Evolutionary conservation across 2,797 vertebrate genomes (phyloP).

Genomic region (Leptoclinus maculatus): DNA sequence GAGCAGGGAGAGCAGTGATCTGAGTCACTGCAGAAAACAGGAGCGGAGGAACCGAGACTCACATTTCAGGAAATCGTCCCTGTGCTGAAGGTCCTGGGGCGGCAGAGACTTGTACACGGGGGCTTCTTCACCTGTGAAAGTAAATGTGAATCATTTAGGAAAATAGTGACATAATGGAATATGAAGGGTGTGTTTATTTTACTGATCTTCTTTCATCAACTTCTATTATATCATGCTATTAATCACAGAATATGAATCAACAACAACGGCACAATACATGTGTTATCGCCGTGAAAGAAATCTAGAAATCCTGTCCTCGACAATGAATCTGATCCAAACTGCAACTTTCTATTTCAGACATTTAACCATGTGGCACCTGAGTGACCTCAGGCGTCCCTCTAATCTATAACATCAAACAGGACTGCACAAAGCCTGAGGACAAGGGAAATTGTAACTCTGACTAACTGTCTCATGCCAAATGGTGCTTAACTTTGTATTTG

Average conservation of each 20-base stretch:
- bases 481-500: background rate
- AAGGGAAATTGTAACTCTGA: conserved; percentile 40
- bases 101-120: conserved; percentile 77
- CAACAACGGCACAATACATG: background rate
- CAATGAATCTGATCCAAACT: background rate
- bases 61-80: conserved; percentile 86
- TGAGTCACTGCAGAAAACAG: conserved; percentile 32
- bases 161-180: background rate
- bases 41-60: conserved; percentile 62
- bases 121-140: conserved; percentile 76
- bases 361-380: conserved; percentile 40
- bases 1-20: conserved; percentile 28
- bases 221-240: background rate
- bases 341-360: conserved; percentile 25
- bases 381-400: conserved; percentile 43
- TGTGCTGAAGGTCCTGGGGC: conserved; percentile 74
- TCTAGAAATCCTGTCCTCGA: background rate
- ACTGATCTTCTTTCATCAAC: background rate
- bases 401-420: conserved; percentile 43
- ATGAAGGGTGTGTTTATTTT: background rate
- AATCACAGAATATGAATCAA: background rate
- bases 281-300: background rate
- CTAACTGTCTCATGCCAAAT: background rate
- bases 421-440: conserved; percentile 27
- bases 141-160: background rate